Conservation (phyloP, 2,888 invertebrate genomes). For the Thyatira batis region DNA sequence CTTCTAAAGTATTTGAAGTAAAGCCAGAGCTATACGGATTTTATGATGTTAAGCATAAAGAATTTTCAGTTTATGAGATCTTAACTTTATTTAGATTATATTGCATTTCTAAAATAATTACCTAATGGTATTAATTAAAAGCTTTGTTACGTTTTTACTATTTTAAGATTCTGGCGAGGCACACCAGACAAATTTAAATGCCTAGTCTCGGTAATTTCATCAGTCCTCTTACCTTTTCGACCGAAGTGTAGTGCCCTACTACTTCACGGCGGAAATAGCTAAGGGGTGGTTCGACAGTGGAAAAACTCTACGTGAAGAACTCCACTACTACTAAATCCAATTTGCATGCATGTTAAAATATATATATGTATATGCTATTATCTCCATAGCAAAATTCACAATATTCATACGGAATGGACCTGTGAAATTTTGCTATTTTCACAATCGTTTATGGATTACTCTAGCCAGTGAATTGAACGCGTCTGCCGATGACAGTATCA, state of each 20-base stretch:
- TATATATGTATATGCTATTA: background rate
- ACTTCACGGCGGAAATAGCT: no score
- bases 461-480: background rate
- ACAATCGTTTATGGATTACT: background rate
- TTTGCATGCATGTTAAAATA: background rate
- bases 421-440: background rate
- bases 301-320: no score
- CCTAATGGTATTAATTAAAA: no score
- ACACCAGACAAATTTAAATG: no score
- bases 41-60: slow-evolving; percentile 18
- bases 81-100: background rate
- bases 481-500: background rate
- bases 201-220: no score
- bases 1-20: slow-evolving; percentile 40
- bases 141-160: no score
- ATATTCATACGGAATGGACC: background rate
- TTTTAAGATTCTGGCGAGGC: no score
- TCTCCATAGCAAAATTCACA: background rate
- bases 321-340: no score
- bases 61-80: slow-evolving; percentile 22
- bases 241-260: no score
- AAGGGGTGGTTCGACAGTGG: no score
- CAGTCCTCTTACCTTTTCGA: no score
- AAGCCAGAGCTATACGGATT: slow-evolving; percentile 32
- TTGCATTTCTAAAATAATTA: background rate